Evolutionary conservation across 2,888 invertebrate genomes (phyloP).

Genomic region (Tachina grossa): DNA sequence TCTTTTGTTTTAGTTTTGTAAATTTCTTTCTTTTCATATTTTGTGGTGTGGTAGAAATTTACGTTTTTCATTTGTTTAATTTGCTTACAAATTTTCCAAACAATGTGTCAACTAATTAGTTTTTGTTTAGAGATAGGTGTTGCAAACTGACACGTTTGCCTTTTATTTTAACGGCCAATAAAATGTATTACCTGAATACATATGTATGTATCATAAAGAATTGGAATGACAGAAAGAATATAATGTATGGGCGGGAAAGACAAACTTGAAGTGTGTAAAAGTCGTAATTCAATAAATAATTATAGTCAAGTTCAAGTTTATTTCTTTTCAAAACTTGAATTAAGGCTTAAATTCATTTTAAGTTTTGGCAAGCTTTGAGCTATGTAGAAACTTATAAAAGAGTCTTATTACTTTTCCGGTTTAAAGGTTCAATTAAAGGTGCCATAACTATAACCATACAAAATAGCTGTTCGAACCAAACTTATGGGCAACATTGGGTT

Average conservation of each 20-base stretch:
- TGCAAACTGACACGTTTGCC: conserved; percentile 31
- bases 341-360: too few relatives aligned
- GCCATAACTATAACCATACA: too few relatives aligned
- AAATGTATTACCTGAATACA: conserved; percentile 1
- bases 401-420: too few relatives aligned
- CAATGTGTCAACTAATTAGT: conserved; percentile 40
- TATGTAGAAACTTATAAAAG: too few relatives aligned
- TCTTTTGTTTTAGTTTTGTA: conserved; percentile 1
- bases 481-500: too few relatives aligned
- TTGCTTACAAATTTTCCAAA: neutral
- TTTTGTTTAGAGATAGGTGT: conserved; percentile 27
- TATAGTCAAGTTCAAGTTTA: too few relatives aligned
- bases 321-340: too few relatives aligned
- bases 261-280: neutral
- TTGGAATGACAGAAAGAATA: neutral
- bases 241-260: neutral
- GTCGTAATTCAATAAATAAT: too few relatives aligned
- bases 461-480: too few relatives aligned
- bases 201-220: neutral
- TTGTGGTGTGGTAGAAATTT: neutral
- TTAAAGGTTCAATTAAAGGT: too few relatives aligned
- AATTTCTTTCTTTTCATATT: neutral
- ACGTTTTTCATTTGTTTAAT: neutral
- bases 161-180: neutral
- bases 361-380: too few relatives aligned